phyloP scores from a whole-genome alignment of 1,140 invertebrate species.

The Chymomyza costata region DNA sequence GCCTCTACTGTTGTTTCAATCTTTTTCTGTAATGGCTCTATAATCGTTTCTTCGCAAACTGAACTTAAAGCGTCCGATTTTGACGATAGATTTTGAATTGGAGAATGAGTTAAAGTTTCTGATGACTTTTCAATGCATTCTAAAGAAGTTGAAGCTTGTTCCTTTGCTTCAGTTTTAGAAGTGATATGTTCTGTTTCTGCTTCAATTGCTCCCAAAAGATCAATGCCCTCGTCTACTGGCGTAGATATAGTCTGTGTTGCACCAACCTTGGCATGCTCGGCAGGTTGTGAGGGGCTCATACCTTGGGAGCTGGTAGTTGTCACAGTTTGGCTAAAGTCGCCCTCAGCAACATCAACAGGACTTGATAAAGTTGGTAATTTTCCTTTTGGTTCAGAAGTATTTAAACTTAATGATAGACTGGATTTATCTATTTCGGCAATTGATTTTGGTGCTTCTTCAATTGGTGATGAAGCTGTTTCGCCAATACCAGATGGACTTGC shows the following conservation, averaged over 20 bases:
- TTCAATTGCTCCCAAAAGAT: conserved; percentile 13
- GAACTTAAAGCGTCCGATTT: conserved; percentile 17
- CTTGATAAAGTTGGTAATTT: conserved; percentile 54
- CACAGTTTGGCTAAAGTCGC: conserved; percentile 35
- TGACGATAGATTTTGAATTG: conserved; percentile 9
- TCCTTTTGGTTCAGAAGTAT: conserved; percentile 18
- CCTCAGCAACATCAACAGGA: conserved; percentile 63
- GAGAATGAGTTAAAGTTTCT: no score
- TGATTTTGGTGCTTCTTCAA: conserved; percentile 45
- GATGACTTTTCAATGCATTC: not conserved
- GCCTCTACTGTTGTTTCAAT: conserved; percentile 8
- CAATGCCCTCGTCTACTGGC: conserved; percentile 56
- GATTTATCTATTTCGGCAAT: conserved; percentile 11
- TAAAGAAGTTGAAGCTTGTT: not conserved
- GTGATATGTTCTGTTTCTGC: conserved; percentile 33
- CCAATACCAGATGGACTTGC: not conserved
- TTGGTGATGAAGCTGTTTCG: conserved; percentile 56
- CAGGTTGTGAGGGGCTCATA: conserved; percentile 25
- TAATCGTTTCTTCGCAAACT: conserved; percentile 18
- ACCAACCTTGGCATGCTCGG: conserved; percentile 30
- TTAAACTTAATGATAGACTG: conserved; percentile 8
- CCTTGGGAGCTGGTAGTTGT: not conserved
- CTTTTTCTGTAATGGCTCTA: conserved; percentile 15
- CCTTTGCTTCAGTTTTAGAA: conserved; percentile 3
- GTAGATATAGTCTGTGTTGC: conserved; percentile 50